Conservation (phyloP, 1,140 invertebrate genomes). For the Drosophila littoralis region DNA sequence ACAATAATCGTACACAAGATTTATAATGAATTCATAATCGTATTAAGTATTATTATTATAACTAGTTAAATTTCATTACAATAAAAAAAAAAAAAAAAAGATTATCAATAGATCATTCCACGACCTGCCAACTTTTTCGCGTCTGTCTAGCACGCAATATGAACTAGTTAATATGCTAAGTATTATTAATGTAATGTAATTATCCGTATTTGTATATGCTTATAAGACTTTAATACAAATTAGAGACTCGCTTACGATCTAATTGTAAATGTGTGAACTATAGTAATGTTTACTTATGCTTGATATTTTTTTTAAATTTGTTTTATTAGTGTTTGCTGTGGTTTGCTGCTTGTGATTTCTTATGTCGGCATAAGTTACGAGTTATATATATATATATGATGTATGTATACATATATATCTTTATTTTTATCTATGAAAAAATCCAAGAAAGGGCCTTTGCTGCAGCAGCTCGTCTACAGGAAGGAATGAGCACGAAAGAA, state of each 20-base stretch:
- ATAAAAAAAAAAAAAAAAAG: conserved; percentile 43
- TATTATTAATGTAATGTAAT: conserved; percentile 40
- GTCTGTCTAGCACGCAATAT: conserved; percentile 32
- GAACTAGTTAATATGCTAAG: conserved; percentile 33
- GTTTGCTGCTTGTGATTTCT: conserved; percentile 29
- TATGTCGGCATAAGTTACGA: conserved; percentile 30
- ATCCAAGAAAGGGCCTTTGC: background rate
- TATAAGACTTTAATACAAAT: conserved; percentile 51
- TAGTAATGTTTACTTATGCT: conserved; percentile 26
- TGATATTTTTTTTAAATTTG: background rate
- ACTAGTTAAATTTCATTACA: conserved; percentile 57
- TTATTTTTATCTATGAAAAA: background rate
- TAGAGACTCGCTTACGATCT: conserved; percentile 43
- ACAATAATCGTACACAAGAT: conserved; percentile 77
- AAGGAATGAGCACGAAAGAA: conserved; percentile 8
- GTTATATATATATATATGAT: background rate
- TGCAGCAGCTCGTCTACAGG: conserved; percentile 26
- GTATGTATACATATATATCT: background rate
- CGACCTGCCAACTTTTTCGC: conserved; percentile 21
- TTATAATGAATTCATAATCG: conserved; percentile 57
- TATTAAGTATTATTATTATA: conserved; percentile 50
- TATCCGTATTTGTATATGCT: conserved; percentile 47
- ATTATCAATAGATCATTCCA: conserved; percentile 2
- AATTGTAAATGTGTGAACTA: conserved; percentile 50
- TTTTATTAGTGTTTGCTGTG: conserved; percentile 10